These are phyloP conservation scores for Tragulus kanchil DNA, from an alignment of 2,113 vertebrate genomes.

Conservation along the genomic window DNA sequence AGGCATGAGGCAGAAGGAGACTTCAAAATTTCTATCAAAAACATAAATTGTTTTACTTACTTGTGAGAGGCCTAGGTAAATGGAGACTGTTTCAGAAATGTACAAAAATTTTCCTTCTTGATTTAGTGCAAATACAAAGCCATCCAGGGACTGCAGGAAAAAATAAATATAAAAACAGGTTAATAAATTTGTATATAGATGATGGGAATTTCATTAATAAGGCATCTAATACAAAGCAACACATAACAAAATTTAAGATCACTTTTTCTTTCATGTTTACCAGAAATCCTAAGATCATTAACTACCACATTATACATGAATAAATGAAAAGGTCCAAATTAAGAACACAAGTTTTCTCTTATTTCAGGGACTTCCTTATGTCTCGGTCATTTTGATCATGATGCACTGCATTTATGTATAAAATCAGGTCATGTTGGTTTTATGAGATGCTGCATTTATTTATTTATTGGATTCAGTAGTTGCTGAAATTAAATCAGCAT, in stretches of 20 bases:
- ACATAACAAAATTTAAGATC: slow-evolving; percentile 34
- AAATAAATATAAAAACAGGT: slow-evolving; percentile 73
- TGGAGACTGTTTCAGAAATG: slow-evolving; percentile 99
- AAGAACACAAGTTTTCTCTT: slow-evolving; percentile 30
- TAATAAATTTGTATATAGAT: slow-evolving; percentile 57
- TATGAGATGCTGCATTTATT: slow-evolving; percentile 25
- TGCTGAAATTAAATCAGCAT: slow-evolving; percentile 72
- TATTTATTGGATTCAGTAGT: slow-evolving; percentile 51
- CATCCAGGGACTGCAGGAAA: slow-evolving; percentile 96
- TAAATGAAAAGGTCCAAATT: slow-evolving; percentile 56
- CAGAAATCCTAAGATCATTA: slow-evolving; percentile 51
- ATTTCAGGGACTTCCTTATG: slow-evolving; percentile 33
- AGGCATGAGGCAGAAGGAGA: slow-evolving; percentile 33
- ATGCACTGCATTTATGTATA: slow-evolving; percentile 52
- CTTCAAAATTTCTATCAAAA: slow-evolving; percentile 55
- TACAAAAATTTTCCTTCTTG: slow-evolving; percentile 99
- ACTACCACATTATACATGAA: slow-evolving; percentile 43
- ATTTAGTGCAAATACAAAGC: slow-evolving; percentile 99
- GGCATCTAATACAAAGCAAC: slow-evolving; percentile 56
- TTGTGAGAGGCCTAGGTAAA: slow-evolving; percentile 99
- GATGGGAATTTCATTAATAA: slow-evolving; percentile 21
- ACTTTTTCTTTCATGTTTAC: slow-evolving; percentile 33
- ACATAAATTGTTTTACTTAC: slow-evolving; percentile 90
- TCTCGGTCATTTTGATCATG: slow-evolving; percentile 58
- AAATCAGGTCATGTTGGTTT: slow-evolving; percentile 70